Conservation (phyloP, 1,140 invertebrate species). For the Dendrolimus kikuchii region DNA sequence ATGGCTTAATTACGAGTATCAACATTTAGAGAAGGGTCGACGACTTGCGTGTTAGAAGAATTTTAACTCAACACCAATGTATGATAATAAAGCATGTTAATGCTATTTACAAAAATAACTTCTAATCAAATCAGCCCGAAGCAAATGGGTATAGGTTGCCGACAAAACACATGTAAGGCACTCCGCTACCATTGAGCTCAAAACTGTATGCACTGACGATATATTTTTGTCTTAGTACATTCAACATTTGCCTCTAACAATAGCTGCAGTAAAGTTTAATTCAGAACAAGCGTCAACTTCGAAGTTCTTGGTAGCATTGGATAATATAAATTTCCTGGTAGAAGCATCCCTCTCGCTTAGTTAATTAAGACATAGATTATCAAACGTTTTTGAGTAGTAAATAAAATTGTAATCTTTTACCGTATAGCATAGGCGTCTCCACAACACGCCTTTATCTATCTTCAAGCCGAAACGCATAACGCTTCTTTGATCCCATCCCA, state of each 20-base stretch:
- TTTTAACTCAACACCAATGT: constrained; percentile 16
- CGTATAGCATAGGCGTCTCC: constrained; percentile 55
- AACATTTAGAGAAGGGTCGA: constrained; percentile 1
- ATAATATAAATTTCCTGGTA: constrained; percentile 25
- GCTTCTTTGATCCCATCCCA: constrained; percentile 65
- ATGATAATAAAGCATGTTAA: constrained; percentile 19
- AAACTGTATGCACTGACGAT: constrained; percentile 16
- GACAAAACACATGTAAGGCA: constrained; percentile 56
- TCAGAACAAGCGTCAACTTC: constrained; percentile 9
- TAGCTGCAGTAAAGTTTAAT: constrained; percentile 16
- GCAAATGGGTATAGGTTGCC: constrained; percentile 56
- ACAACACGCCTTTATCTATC: constrained; percentile 59
- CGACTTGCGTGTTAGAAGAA: background rate
- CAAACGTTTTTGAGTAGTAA: constrained; percentile 67
- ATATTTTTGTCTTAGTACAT: constrained; percentile 2
- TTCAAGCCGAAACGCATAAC: constrained; percentile 54
- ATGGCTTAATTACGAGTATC: constrained; percentile 17
- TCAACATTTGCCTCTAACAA: constrained; percentile 9
- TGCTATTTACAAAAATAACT: constrained; percentile 34
- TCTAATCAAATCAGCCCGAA: constrained; percentile 40
- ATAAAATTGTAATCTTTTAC: constrained; percentile 67
- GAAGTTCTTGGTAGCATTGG: constrained; percentile 9
- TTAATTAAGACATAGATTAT: constrained; percentile 72
- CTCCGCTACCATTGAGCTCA: constrained; percentile 35
- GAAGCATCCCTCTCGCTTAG: constrained; percentile 46